A percentile compares a stretch with the other conserved stretches of the same genome.
These are phyloP conservation scores for Abrostola tripartita DNA, from an alignment of 2,888 invertebrate genomes.

Conservation along the genomic window DNA sequence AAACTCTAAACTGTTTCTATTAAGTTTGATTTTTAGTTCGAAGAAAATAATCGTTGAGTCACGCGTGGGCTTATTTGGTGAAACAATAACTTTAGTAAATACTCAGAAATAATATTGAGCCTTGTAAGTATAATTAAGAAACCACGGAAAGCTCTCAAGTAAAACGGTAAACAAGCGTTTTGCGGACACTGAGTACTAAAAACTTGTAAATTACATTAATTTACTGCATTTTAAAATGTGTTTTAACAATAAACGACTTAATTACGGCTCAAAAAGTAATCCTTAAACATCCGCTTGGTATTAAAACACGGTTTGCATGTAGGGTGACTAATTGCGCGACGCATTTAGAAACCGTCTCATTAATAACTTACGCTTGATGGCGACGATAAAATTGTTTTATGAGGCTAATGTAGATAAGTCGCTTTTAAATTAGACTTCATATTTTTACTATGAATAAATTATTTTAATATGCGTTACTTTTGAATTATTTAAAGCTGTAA, in stretches of 20 bases:
- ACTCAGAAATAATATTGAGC: conserved; percentile 61
- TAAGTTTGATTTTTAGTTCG: conserved; percentile 33
- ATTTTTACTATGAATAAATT: conserved; percentile 13
- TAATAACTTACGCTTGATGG: conserved; percentile 41
- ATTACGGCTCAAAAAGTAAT: conserved; percentile 67
- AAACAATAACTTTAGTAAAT: conserved; percentile 69
- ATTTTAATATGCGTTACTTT: conserved; percentile 12
- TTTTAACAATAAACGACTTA: conserved; percentile 70
- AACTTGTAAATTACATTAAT: conserved; percentile 64
- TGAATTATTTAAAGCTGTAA: background rate
- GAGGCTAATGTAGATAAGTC: conserved; percentile 40
- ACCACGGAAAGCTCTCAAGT: conserved; percentile 61
- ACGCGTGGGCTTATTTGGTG: conserved; percentile 68
- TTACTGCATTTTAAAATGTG: conserved; percentile 65
- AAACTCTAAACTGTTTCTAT: conserved; percentile 10
- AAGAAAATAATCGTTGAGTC: conserved; percentile 48
- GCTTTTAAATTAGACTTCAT: conserved; percentile 37
- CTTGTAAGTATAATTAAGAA: conserved; percentile 54
- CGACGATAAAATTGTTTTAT: conserved; percentile 48
- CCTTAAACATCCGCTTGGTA: conserved; percentile 68
- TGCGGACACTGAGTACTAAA: conserved; percentile 38
- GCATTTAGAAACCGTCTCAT: conserved; percentile 49
- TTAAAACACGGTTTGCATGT: conserved; percentile 54
- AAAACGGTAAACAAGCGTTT: conserved; percentile 54
- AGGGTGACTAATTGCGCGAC: conserved; percentile 54